Evolutionary conservation across 2,113 vertebrate species (phyloP).

Genomic region (Mungos mungo): DNA sequence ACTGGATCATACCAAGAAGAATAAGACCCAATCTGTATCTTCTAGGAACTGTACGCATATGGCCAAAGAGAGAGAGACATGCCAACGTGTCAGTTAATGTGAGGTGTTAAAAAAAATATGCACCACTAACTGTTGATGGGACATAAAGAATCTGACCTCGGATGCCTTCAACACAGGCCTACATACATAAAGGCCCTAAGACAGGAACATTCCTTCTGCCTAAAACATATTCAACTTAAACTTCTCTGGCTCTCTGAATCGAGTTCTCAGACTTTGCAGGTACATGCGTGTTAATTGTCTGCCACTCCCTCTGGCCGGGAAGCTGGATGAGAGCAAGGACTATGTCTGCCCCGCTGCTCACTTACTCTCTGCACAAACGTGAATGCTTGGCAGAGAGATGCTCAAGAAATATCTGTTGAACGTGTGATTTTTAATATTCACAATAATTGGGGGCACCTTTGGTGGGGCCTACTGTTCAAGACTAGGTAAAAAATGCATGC

Average conservation of each 20-base stretch:
- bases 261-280: not conserved
- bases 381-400: not conserved
- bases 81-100: not conserved
- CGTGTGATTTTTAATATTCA: not conserved
- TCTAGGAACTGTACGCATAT: not conserved
- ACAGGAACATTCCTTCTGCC: not conserved
- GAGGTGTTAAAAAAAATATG: not conserved
- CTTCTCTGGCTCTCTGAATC: not conserved
- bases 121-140: not conserved
- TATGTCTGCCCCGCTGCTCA: rapidly evolving
- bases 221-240: not conserved
- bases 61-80: not conserved
- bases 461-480: not conserved
- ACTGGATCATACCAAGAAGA: not conserved
- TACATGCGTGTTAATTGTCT: not conserved
- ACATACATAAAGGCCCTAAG: not conserved
- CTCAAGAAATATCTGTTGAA: not conserved
- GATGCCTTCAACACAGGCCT: not conserved
- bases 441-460: not conserved
- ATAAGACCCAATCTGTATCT: not conserved
- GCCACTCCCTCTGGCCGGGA: not conserved
- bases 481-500: not conserved
- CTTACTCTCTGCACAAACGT: not conserved
- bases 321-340: not conserved
- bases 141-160: not conserved